Percentiles rank a stretch among this genome's conserved stretches.
These are phyloP conservation scores for Deroplatys truncata DNA, from an alignment of 2,888 invertebrate genomes.

Conservation along the genomic window DNA sequence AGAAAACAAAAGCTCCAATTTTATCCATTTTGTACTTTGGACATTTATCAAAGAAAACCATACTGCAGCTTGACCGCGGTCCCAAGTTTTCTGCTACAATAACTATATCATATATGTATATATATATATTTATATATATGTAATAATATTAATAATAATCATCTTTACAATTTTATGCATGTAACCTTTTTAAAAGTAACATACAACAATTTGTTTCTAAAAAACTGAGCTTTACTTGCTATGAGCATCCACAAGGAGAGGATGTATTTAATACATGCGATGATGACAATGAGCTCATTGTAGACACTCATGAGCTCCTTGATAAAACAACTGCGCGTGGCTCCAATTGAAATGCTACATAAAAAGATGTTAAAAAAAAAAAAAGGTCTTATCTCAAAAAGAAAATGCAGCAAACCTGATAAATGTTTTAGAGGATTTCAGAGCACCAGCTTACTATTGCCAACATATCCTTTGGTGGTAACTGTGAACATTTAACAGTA, in stretches of 20 bases:
- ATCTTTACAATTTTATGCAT: not conserved
- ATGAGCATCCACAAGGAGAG: not conserved
- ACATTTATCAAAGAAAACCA: not conserved
- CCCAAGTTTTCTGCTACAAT: not conserved
- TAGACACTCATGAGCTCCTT: not conserved
- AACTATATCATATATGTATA: not conserved
- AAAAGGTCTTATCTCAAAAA: not conserved
- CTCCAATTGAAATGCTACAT: not conserved
- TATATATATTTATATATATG: not conserved
- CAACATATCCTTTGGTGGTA: not conserved
- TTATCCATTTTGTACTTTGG: not conserved
- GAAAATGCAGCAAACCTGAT: not conserved
- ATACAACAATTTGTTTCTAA: not conserved
- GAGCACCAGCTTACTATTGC: conserved; percentile 3
- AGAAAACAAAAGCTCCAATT: not conserved
- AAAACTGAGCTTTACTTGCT: not conserved
- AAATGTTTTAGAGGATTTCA: not conserved
- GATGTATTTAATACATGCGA: not conserved
- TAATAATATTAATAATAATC: not conserved
- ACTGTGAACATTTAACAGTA: not conserved
- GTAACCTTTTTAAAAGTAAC: not conserved
- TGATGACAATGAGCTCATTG: not conserved
- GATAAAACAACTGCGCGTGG: not conserved
- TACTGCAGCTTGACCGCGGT: not conserved
- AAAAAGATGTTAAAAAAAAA: not conserved